Base-by-base conservation (phyloP, 2,888 invertebrate genomes). In the Nymphalis c-album region DNA sequence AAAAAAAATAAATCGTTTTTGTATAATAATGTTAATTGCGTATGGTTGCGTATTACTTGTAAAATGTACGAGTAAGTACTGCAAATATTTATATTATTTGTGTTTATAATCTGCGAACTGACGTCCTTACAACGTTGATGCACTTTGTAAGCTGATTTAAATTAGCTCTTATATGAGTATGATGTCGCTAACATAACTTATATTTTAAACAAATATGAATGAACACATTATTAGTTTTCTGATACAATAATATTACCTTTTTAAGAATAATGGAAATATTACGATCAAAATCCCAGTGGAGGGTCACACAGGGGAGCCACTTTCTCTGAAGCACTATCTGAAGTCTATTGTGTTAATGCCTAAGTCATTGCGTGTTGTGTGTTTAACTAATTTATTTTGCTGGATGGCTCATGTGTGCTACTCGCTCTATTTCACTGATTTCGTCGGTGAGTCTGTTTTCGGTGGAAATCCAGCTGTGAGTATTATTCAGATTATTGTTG, bases 371-470 rank as follows among this genome's bases (percentile, higher is more conserved):
- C 93, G 96, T 46, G 95, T 97, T 80, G 94, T 98, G 16, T 98
- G 98, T 80, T 83, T 98, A 71, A 98, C 98, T 17, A 98, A 98
- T 91, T 93, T 98, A 47, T 98, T 98, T 88, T 98, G 98, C 82
- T 99, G 98, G 98, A 98, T 98, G 98, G 97, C 98, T 0, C 96
- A 99, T 77, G 98, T 99, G 57, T 98, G 98, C 85, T 99, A 98
- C 84, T 98, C 98, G 0, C 91, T 99, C 7, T 98, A 98, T 86
- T 98, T 99, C 85, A 99, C 98, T 0, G 98, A 98, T 88, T 99
- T 98, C 81, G 98, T 98, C 2, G 98, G 97, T 0, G 97, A 98
- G 86, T 95, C 97, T 16, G 97, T 98, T 20, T 98, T 96, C 82
- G 94, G 94, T n/a, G 98, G 98, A 0, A 94, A 97, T 88, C 97